These are phyloP conservation scores for Chironomus striatipennis DNA, from an alignment of 1,140 invertebrate species.

Conservation along the genomic window DNA sequence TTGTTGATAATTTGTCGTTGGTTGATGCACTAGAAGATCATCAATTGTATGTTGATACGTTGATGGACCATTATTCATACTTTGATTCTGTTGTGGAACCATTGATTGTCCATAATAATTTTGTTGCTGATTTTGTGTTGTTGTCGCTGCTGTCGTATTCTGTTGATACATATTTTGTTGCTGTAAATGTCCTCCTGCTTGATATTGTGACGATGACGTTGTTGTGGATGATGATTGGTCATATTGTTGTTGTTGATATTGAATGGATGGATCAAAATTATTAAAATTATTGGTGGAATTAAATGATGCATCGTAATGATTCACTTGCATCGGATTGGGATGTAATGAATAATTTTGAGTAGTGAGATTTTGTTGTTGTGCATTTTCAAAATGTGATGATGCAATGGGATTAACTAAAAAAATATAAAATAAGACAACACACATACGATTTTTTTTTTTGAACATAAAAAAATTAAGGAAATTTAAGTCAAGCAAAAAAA, in stretches of 20 bases:
- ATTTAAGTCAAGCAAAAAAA: background rate
- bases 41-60: conserved; percentile 4
- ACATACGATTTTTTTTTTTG: background rate
- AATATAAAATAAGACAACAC: conserved; percentile 11
- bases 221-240: conserved; percentile 29
- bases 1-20: background rate
- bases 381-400: conserved; percentile 20
- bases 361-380: conserved; percentile 20
- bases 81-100: background rate
- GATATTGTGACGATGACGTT: conserved; percentile 26
- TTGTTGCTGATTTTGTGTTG: background rate
- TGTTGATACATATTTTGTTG: conserved; percentile 8
- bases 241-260: conserved; percentile 31
- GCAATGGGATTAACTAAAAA: conserved; percentile 22
- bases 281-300: conserved; percentile 20
- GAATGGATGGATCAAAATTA: conserved; percentile 16
- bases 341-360: conserved; percentile 21
- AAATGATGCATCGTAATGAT: conserved; percentile 12
- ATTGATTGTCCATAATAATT: conserved; percentile 11
- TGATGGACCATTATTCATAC: conserved; percentile 4
- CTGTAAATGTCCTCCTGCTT: conserved; percentile 26
- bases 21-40: conserved; percentile 1
- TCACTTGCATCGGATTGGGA: conserved; percentile 9
- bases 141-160: background rate
- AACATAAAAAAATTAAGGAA: background rate